Base-by-base conservation (phyloP, 2,797 vertebrate species). In the Salarias fasciatus region DNA sequence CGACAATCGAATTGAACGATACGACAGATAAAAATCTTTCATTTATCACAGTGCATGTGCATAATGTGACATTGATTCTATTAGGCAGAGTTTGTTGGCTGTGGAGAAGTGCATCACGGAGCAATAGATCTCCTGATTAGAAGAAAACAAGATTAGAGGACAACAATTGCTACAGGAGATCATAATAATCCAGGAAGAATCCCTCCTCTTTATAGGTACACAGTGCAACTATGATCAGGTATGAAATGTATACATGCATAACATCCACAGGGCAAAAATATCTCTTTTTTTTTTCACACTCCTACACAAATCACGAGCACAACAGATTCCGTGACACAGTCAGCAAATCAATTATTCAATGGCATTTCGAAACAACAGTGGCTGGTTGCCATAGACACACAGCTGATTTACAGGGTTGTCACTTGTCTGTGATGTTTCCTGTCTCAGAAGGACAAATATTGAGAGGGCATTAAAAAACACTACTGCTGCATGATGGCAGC, bases 271-370 rank as follows among this genome's bases (percentile, higher is more conserved):
- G 75, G 37, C 69, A 66, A 72, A 37, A 55, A 75, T 36, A 45
- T 13, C 64, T 44, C 46, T 74, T 75, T 48, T 50, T 74, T 77
- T 66, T 41, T 47, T 15, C 12, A 50, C 55, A 59, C 76, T 78
- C 76, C 81, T 65, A 65, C 28, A 3, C 72, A 79, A 79, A 79
- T 79, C 57, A 69, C 48, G 56, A 77, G 43, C 72, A 79, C 59
- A 82, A 72, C 58, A 82, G 54, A 75, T 51, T 79, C 75, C 57
- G 57, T 69, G 77, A 85, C 79, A 84, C 79, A 85, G 80, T 80
- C 57, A 6, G 63, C 49, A 88, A 88, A 91, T 91, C 86, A 89
- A 88, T 91, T 91, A 90, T 86, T 90, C 74, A 88, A 76, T 77
- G 80, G 75, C 54, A 77, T 90, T 89, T 89, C 66, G 83, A 79